These are phyloP conservation scores for Oncorhynchus mykiss DNA, from an alignment of 2,113 vertebrate species.

Conservation along the genomic window DNA sequence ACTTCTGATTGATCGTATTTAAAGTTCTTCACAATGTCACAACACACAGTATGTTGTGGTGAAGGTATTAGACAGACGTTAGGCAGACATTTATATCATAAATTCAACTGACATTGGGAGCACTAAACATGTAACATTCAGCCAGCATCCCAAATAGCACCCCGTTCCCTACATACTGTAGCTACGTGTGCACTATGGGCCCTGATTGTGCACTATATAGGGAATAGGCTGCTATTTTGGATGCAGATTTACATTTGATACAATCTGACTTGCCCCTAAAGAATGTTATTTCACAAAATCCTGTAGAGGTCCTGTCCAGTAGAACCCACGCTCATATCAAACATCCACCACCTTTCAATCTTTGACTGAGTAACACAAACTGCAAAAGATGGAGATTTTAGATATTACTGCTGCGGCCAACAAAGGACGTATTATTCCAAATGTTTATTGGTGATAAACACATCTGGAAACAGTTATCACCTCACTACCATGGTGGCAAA, in stretches of 20 bases:
- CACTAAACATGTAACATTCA: slow-evolving; percentile 18
- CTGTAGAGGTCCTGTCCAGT: not conserved
- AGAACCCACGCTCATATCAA: not conserved
- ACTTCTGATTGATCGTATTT: not conserved
- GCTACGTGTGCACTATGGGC: too few species aligned
- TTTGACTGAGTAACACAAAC: too few species aligned
- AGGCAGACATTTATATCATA: not conserved
- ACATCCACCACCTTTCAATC: slow-evolving; percentile 16
- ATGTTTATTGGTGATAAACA: too few species aligned
- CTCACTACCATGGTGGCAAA: too few species aligned
- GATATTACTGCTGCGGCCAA: too few species aligned
- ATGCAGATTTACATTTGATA: slow-evolving; percentile 18
- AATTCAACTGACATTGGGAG: slow-evolving; percentile 10
- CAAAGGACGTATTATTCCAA: too few species aligned
- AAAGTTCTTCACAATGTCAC: not conserved
- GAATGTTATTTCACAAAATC: not conserved
- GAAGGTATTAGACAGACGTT: not conserved
- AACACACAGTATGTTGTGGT: slow-evolving; percentile 18
- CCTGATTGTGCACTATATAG: too few species aligned
- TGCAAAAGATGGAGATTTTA: too few species aligned
- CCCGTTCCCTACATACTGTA: too few species aligned
- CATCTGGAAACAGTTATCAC: too few species aligned
- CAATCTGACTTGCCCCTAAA: slow-evolving; percentile 15
- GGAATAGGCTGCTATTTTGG: not conserved
- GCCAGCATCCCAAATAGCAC: slow-evolving; percentile 17